phyloP scores from a whole-genome alignment of 2,888 invertebrate species.

The Athetis lepigone region DNA sequence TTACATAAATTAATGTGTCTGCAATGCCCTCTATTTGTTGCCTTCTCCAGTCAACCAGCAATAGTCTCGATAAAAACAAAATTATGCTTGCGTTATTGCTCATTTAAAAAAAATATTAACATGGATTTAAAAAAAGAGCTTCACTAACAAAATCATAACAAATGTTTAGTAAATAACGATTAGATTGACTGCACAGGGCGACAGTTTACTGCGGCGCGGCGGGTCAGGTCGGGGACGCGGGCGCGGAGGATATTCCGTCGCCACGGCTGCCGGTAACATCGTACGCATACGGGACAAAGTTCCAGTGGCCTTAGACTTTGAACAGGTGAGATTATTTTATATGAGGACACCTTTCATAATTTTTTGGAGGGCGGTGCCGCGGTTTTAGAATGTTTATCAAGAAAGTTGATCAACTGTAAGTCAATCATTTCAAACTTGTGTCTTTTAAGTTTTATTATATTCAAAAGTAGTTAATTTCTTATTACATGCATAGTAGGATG shows the following conservation, averaged over 20 bases:
- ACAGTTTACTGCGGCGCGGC: slow-evolving; percentile 84
- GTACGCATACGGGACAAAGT: slow-evolving; percentile 78
- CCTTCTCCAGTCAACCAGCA: slow-evolving; percentile 42
- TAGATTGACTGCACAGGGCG: slow-evolving; percentile 73
- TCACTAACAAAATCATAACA: slow-evolving; percentile 21
- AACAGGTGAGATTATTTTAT: slow-evolving; percentile 70
- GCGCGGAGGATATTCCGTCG: slow-evolving; percentile 74
- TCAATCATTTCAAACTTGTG: not conserved
- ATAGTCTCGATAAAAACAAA: slow-evolving; percentile 1
- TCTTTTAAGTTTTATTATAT: not conserved
- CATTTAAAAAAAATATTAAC: not conserved
- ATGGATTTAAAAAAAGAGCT: slow-evolving; percentile 8
- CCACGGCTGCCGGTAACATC: slow-evolving; percentile 82
- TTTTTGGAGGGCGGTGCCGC: not conserved
- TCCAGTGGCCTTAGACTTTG: slow-evolving; percentile 76
- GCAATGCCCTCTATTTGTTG: slow-evolving; percentile 45
- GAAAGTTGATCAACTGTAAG: slow-evolving; percentile 11
- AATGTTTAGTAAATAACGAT: slow-evolving; percentile 21
- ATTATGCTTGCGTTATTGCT: not conserved
- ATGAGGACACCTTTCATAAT: slow-evolving; percentile 8
- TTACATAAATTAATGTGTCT: slow-evolving; percentile 14
- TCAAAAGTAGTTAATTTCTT: slow-evolving; percentile 17
- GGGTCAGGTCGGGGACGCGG: slow-evolving; percentile 79
- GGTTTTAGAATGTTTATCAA: not conserved
- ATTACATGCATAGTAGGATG: slow-evolving; percentile 1